A percentile compares a stretch with the other conserved stretches of the same genome.
These are phyloP conservation scores for Mesoclemmys tuberculata DNA, from an alignment of 2,113 vertebrate species.

Conservation along the genomic window DNA sequence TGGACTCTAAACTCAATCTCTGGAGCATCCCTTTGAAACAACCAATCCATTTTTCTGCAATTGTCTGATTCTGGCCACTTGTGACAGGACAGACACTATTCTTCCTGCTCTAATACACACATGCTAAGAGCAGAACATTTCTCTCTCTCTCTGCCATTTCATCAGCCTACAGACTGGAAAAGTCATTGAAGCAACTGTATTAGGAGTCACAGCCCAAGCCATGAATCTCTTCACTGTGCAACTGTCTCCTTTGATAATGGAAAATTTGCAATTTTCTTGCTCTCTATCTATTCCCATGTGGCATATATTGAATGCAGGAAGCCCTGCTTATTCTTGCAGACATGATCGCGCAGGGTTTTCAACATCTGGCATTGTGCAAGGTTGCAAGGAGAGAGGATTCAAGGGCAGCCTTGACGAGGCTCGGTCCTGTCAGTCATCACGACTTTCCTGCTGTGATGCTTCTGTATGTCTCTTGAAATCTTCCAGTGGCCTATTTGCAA, in stretches of 20 bases:
- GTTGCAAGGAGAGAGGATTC: neutral
- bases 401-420: neutral
- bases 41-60: neutral
- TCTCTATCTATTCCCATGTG: neutral
- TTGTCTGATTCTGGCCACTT: neutral
- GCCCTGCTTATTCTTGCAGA: neutral
- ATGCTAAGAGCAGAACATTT: neutral
- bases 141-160: neutral
- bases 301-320: neutral
- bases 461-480: constrained; percentile 18
- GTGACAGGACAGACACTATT: neutral
- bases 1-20: neutral
- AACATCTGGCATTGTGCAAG: neutral
- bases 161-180: neutral
- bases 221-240: neutral
- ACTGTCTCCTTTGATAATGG: neutral
- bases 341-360: neutral
- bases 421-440: neutral
- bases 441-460: neutral
- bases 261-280: fast-evolving
- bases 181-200: neutral
- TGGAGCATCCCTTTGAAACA: neutral
- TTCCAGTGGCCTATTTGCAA: neutral
- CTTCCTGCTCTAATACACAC: neutral
- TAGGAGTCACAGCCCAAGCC: neutral